Percentiles rank a stretch among this genome's conserved stretches.
Evolutionary conservation across 2,797 vertebrate species (phyloP).

Genomic region (Pagetopsis macropterus): DNA sequence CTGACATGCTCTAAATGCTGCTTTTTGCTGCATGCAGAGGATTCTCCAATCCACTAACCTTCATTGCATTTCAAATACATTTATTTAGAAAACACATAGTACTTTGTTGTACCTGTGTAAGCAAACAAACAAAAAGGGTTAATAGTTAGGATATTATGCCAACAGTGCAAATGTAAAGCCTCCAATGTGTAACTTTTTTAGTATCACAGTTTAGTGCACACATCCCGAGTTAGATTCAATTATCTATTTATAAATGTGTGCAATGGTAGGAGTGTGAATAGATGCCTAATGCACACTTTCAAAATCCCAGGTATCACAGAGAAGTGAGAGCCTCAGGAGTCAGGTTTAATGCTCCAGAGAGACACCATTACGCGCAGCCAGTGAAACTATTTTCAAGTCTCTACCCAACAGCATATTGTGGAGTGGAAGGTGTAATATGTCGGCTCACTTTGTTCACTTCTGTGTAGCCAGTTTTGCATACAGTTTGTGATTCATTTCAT

Average conservation of each 20-base stretch:
- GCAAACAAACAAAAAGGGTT: not conserved
- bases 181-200: not conserved
- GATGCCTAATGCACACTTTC: not conserved
- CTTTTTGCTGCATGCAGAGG: slow-evolving; percentile 43
- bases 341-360: slow-evolving; percentile 1
- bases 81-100: slow-evolving; percentile 1
- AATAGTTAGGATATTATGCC: not conserved
- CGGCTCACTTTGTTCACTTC: not conserved
- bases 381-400: slow-evolving; percentile 27
- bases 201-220: not conserved
- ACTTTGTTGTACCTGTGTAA: not conserved
- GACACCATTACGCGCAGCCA: slow-evolving; percentile 1
- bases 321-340: slow-evolving; percentile 31
- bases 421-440: not conserved
- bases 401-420: not conserved
- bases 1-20: slow-evolving; percentile 52
- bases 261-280: not conserved
- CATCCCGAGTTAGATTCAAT: slow-evolving; percentile 11
- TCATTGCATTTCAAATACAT: not conserved
- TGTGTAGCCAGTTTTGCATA: slow-evolving; percentile 13
- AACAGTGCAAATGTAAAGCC: not conserved
- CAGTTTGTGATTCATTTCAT: slow-evolving; percentile 6
- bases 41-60: slow-evolving; percentile 3
- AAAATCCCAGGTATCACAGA: not conserved
- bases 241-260: slow-evolving; percentile 8